These are phyloP conservation scores for Dascillus cervinus DNA, from an alignment of 2,888 invertebrate species.

Conservation along the genomic window DNA sequence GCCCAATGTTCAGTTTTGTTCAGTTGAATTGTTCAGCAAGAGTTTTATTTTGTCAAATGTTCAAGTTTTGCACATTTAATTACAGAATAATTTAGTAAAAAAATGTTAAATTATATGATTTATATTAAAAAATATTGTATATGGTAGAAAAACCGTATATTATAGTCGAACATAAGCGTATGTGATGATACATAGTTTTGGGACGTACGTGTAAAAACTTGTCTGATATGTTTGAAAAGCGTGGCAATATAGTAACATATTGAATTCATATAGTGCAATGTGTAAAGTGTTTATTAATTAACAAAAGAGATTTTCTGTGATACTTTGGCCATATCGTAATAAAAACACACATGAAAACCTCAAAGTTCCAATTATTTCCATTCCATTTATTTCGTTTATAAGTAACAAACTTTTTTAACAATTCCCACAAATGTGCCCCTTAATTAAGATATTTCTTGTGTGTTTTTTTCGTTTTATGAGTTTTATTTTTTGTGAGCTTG, in stretches of 20 bases:
- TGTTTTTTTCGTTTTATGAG: no score
- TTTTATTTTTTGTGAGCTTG: no score
- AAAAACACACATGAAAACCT: background rate
- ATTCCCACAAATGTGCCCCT: conserved; percentile 1
- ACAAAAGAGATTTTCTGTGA: conserved; percentile 1
- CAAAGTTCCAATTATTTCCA: no score
- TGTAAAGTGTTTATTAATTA: conserved; percentile 3
- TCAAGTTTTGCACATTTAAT: conserved; percentile 22
- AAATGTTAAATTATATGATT: conserved; percentile 38
- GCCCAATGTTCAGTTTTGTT: no score
- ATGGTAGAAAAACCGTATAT: conserved; percentile 38
- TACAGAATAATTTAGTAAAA: conserved; percentile 31
- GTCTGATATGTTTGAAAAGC: no score
- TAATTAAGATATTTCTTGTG: no score
- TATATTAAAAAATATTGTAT: conserved; percentile 38
- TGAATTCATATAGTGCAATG: conserved; percentile 14
- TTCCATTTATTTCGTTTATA: conserved; percentile 1
- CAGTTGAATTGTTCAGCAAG: no score
- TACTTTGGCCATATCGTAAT: background rate
- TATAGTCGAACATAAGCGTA: conserved; percentile 40
- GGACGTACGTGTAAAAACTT: conserved; percentile 36
- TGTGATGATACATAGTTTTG: conserved; percentile 40
- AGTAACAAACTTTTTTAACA: conserved; percentile 1
- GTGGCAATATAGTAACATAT: conserved; percentile 10
- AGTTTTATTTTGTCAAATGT: conserved; percentile 9